A percentile compares a stretch with the other conserved stretches of the same genome.
phyloP scores from a whole-genome alignment of 1,140 invertebrate genomes.

The Drosophila mauritiana region DNA sequence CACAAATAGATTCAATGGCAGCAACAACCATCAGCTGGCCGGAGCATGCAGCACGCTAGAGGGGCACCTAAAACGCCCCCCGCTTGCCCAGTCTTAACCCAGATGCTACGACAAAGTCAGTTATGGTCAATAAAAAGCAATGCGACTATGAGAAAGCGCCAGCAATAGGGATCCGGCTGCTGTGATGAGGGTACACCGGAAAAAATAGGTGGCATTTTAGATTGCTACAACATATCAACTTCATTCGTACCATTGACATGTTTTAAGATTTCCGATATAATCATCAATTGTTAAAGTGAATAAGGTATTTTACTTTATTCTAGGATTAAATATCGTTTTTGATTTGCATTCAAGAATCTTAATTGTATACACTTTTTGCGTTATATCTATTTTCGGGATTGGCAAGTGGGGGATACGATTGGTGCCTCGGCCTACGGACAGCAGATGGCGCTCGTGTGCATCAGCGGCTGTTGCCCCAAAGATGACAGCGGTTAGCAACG shows the following conservation, averaged over 20 bases:
- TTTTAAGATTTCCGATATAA: not conserved
- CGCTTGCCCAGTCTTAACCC: not conserved
- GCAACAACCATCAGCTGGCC: constrained; percentile 47
- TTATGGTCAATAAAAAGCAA: constrained; percentile 83
- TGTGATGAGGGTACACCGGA: not conserved
- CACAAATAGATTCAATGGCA: constrained; percentile 30
- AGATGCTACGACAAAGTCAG: constrained; percentile 73
- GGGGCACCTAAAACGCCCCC: constrained; percentile 30
- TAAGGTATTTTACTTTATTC: too few relatives aligned
- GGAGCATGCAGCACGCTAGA: constrained; percentile 38
- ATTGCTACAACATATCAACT: too few relatives aligned
- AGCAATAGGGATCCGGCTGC: constrained; percentile 13
- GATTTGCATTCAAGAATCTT: not conserved
- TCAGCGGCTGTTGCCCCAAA: constrained; percentile 17
- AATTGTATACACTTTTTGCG: too few relatives aligned
- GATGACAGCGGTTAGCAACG: constrained; percentile 13
- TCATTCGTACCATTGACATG: not conserved
- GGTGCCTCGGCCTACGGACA: constrained; percentile 18
- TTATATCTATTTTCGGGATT: not conserved
- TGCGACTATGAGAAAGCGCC: constrained; percentile 62
- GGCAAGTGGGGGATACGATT: not conserved
- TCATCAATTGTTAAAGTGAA: too few relatives aligned
- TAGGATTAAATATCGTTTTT: too few relatives aligned
- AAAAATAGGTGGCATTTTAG: not conserved
- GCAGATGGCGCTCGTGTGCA: constrained; percentile 56